Conservation (phyloP, 2,888 invertebrate species). For the Hirtodrosophila histrioides region DNA sequence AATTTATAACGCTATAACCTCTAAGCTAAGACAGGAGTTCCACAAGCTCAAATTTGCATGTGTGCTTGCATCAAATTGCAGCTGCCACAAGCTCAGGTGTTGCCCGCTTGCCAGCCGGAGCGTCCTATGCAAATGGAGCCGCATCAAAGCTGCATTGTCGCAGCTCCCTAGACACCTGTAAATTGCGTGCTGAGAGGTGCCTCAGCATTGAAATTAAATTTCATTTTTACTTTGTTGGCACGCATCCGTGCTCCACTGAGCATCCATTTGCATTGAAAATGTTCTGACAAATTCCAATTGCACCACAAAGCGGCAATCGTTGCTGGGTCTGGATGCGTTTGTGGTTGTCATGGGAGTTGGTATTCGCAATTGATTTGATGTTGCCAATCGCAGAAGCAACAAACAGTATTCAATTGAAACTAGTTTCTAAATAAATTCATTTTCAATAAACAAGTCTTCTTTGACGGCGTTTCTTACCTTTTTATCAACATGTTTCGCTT, state of each 20-base stretch:
- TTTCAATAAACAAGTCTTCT: neutral
- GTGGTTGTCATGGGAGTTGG: constrained; percentile 3
- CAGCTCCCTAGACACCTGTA: constrained; percentile 1
- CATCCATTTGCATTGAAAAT: neutral
- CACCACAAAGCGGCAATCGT: constrained; percentile 16
- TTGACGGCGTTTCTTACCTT: constrained; percentile 36
- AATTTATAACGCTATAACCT: constrained; percentile 30
- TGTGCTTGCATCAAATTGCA: constrained; percentile 17
- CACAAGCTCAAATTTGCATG: constrained; percentile 17
- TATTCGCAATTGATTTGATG: neutral
- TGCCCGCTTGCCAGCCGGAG: neutral
- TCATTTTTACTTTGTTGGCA: constrained; percentile 24
- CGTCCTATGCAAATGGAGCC: constrained; percentile 17
- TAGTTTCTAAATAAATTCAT: neutral
- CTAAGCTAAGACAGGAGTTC: constrained; percentile 9
- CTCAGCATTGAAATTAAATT: constrained; percentile 44
- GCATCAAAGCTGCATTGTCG: constrained; percentile 2
- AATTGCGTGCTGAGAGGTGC: constrained; percentile 19
- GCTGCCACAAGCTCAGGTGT: constrained; percentile 6
- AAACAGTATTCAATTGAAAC: neutral
- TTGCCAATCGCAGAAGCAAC: neutral
- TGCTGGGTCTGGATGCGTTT: neutral
- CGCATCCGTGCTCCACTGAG: neutral
- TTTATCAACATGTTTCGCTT: neutral
- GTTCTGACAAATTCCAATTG: constrained; percentile 12